Evolutionary conservation across 2,113 vertebrate species (phyloP).

Genomic region (Trematomus loennbergii): DNA sequence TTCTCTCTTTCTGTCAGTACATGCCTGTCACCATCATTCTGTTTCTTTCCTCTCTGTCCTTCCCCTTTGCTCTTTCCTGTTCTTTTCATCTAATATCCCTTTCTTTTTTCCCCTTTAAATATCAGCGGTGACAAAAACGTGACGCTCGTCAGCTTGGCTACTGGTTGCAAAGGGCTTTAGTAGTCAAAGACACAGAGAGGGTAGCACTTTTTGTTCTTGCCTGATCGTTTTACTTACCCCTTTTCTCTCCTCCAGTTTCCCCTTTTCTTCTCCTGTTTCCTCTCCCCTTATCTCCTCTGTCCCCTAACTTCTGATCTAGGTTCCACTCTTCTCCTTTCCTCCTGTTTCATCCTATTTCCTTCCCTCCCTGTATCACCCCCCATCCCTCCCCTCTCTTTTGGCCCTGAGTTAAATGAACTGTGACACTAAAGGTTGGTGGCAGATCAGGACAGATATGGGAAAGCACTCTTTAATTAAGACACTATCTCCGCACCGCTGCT

Average conservation of each 20-base stretch:
- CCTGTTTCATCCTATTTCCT: neutral
- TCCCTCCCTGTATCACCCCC: neutral
- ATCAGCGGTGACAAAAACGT: slow-evolving; percentile 32
- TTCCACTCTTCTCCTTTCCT: neutral
- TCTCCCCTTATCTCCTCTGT: neutral
- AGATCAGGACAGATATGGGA: slow-evolving; percentile 69
- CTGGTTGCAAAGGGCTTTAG: slow-evolving; percentile 28
- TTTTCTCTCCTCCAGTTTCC: neutral
- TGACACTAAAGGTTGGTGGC: slow-evolving; percentile 76
- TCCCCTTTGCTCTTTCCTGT: slow-evolving; percentile 25
- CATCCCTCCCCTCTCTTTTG: slow-evolving; percentile 21
- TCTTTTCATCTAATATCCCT: slow-evolving; percentile 34
- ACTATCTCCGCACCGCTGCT: slow-evolving; percentile 50
- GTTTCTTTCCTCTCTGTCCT: slow-evolving; percentile 40
- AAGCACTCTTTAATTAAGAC: slow-evolving; percentile 76
- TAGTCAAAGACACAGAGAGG: slow-evolving; percentile 17
- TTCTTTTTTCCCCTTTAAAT: slow-evolving; percentile 3
- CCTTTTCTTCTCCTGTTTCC: neutral
- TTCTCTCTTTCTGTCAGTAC: slow-evolving; percentile 45
- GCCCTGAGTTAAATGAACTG: slow-evolving; percentile 71
- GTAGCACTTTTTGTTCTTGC: slow-evolving; percentile 1
- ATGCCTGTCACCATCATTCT: slow-evolving; percentile 30
- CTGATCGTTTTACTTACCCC: slow-evolving; percentile 11
- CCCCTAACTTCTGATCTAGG: too few species aligned
- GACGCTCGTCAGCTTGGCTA: slow-evolving; percentile 6